phyloP scores from a whole-genome alignment of 2,888 invertebrate genomes.

The Caenorhabditis sinica region DNA sequence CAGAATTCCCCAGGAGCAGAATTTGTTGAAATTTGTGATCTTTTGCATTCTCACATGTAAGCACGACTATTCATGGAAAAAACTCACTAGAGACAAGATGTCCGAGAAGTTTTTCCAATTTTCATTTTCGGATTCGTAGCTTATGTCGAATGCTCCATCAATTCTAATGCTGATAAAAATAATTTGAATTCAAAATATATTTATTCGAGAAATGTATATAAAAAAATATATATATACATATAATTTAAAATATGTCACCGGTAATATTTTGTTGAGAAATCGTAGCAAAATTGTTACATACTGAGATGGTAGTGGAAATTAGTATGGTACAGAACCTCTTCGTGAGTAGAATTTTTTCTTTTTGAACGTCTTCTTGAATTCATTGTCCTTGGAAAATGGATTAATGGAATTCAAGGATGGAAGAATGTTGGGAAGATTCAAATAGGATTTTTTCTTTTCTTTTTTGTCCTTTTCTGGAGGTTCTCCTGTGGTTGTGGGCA shows the following conservation, averaged over 20 bases:
- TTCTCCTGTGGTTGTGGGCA: slow-evolving; percentile 16
- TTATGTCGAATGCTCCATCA: slow-evolving; percentile 7
- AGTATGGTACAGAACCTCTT: slow-evolving; percentile 63
- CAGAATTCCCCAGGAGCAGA: too few species aligned
- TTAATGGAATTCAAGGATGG: slow-evolving; percentile 56
- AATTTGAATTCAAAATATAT: not conserved
- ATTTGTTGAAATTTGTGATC: too few species aligned
- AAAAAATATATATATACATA: too few species aligned
- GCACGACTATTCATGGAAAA: too few species aligned
- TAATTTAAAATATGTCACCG: slow-evolving; percentile 35
- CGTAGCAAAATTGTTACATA: slow-evolving; percentile 49
- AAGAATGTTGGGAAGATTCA: slow-evolving; percentile 54
- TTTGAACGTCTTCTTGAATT: slow-evolving; percentile 67
- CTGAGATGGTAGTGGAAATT: slow-evolving; percentile 15
- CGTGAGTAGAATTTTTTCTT: slow-evolving; percentile 47
- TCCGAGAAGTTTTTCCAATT: too few species aligned
- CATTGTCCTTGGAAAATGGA: slow-evolving; percentile 64
- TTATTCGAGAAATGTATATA: not conserved
- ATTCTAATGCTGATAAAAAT: not conserved
- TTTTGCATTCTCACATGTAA: too few species aligned
- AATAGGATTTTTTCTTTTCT: slow-evolving; percentile 59
- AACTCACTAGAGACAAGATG: too few species aligned
- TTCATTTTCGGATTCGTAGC: not conserved
- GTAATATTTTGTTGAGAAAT: slow-evolving; percentile 54
- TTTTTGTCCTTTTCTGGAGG: slow-evolving; percentile 52